Evolutionary conservation across 2,888 invertebrate species (phyloP).

Genomic region (Eristalinus aeneus): DNA sequence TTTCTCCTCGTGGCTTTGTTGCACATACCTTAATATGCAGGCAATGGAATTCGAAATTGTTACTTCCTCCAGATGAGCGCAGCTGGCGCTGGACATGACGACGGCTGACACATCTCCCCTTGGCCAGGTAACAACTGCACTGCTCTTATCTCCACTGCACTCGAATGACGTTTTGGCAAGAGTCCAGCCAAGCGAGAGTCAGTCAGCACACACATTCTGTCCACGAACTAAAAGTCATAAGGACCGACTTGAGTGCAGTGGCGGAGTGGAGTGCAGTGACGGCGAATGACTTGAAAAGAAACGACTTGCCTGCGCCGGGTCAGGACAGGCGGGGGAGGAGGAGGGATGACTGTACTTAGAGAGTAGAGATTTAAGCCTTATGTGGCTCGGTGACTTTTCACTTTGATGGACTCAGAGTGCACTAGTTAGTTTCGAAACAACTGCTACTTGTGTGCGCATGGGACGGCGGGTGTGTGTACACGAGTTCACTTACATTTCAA

Average conservation of each 20-base stretch:
- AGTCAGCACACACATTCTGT: background rate
- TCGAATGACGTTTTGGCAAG: conserved; percentile 67
- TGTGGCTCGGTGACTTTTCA: conserved; percentile 40
- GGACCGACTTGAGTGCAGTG: conserved; percentile 3
- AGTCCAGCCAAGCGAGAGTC: conserved; percentile 44
- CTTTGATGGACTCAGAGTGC: conserved; percentile 10
- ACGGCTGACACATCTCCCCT: background rate
- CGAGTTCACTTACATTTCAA: conserved; percentile 28
- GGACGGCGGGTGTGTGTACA: background rate
- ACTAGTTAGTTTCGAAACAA: conserved; percentile 41
- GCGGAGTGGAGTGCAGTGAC: background rate
- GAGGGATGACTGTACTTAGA: conserved; percentile 6
- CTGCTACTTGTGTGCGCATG: conserved; percentile 17
- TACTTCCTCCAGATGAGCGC: conserved; percentile 14
- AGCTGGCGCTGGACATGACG: conserved; percentile 10
- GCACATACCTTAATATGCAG: conserved; percentile 65
- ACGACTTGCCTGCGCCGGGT: background rate
- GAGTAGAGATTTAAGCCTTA: conserved; percentile 37
- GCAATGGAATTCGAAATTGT: conserved; percentile 62
- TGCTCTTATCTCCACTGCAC: conserved; percentile 56
- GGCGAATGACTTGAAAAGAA: background rate
- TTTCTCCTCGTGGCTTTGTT: conserved; percentile 46
- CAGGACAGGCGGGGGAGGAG: background rate
- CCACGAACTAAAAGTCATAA: conserved; percentile 24
- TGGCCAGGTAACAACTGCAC: conserved; percentile 46